These are phyloP conservation scores for Moxostoma hubbsi DNA, from an alignment of 2,797 vertebrate species.

Conservation along the genomic window DNA sequence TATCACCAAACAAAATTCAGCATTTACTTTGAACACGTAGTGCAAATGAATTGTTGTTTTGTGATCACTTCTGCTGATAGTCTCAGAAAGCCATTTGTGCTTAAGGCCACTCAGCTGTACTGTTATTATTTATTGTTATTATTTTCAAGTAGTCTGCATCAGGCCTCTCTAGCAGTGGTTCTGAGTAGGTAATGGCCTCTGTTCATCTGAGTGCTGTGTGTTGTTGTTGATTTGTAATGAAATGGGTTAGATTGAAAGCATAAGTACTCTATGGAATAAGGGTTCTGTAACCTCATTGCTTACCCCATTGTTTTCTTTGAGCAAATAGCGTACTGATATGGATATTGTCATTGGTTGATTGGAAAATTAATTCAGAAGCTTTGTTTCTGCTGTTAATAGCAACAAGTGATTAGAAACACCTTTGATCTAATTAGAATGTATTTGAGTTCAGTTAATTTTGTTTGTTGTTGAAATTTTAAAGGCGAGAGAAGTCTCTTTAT, in stretches of 20 bases:
- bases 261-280: conserved; percentile 6
- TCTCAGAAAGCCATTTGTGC: background rate
- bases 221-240: conserved; percentile 17
- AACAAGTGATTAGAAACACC: background rate
- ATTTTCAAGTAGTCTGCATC: conserved; percentile 1
- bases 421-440: background rate
- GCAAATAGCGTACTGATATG: background rate
- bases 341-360: background rate
- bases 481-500: background rate
- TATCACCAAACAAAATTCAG: conserved; percentile 7
- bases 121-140: conserved; percentile 1
- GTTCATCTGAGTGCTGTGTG: background rate
- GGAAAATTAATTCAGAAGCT: background rate
- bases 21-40: background rate
- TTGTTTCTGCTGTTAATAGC: background rate
- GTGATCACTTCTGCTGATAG: background rate
- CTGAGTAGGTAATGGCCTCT: background rate
- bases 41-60: background rate
- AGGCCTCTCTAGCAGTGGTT: background rate
- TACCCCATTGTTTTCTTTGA: background rate
- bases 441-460: background rate
- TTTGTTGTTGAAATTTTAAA: background rate
- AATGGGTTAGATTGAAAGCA: background rate
- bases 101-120: conserved; percentile 22
- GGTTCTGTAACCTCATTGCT: conserved; percentile 5